Conservation (phyloP, 2,888 invertebrate genomes). For the Euproctis similis region DNA sequence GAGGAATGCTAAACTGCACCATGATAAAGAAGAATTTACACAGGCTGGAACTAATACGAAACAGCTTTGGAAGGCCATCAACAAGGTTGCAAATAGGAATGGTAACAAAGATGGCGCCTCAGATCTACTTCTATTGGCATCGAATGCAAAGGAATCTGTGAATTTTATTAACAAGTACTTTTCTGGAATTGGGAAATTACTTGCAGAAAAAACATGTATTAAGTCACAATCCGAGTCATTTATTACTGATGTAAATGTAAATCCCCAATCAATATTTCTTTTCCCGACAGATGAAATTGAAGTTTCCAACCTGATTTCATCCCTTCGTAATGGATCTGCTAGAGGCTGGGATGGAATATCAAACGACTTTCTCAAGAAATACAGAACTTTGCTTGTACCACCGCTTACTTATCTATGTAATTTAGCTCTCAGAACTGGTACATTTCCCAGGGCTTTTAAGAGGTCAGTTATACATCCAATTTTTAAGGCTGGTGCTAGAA, state of each 20-base stretch:
- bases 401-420: conserved; percentile 5
- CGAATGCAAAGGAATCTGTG: background rate
- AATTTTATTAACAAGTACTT: background rate
- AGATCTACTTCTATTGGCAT: background rate
- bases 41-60: background rate
- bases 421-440: conserved; percentile 2
- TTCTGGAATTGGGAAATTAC: conserved; percentile 9
- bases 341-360: background rate
- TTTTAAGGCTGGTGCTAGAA: conserved; percentile 10
- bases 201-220: background rate
- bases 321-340: background rate
- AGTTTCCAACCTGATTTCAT: background rate
- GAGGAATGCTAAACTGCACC: background rate
- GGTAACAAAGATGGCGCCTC: background rate
- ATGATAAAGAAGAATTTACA: background rate
- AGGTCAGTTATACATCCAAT: conserved; percentile 11
- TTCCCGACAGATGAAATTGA: background rate
- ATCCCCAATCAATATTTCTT: background rate
- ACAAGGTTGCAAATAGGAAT: background rate
- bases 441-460: conserved; percentile 12
- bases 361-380: conserved; percentile 1
- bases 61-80: background rate
- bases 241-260: background rate
- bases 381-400: conserved; percentile 3
- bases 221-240: background rate